These are phyloP conservation scores for Ormyrus thymus DNA, from an alignment of 2,888 invertebrate species.

Conservation along the genomic window DNA sequence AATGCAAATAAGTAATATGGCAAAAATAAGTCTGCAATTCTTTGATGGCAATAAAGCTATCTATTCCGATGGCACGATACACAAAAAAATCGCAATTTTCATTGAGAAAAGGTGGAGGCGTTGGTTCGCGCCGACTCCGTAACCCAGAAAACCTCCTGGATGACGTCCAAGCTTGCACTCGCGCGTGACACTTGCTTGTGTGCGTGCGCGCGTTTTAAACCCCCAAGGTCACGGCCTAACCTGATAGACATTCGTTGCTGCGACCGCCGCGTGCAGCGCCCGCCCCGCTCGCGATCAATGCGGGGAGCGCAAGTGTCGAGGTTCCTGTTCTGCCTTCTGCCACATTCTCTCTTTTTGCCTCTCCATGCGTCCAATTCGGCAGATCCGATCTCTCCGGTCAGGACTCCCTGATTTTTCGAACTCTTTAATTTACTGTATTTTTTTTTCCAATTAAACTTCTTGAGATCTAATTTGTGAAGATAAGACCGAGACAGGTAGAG, in stretches of 20 bases:
- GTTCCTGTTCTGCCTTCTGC: not conserved
- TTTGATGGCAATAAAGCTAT: no score
- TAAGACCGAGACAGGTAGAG: slow-evolving; percentile 1
- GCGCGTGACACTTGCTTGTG: slow-evolving; percentile 14
- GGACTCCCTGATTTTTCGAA: no score
- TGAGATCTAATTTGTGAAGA: slow-evolving; percentile 2
- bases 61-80: no score
- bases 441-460: no score
- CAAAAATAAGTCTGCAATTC: no score
- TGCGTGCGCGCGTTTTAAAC: slow-evolving; percentile 42
- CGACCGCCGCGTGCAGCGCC: slow-evolving; percentile 15
- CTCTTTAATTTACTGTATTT: no score
- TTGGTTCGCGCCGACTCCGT: slow-evolving; percentile 8
- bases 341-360: not conserved
- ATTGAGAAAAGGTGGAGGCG: not conserved
- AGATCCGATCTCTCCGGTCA: no score
- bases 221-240: slow-evolving; percentile 57
- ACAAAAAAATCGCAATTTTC: no score
- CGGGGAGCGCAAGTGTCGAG: not conserved
- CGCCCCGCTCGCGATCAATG: slow-evolving; percentile 17
- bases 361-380: no score
- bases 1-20: no score
- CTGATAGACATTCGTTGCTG: slow-evolving; percentile 41
- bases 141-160: slow-evolving; percentile 54
- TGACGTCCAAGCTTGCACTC: slow-evolving; percentile 32